Conservation (phyloP, 2,888 invertebrate genomes). For the Subacronicta megacephala region DNA sequence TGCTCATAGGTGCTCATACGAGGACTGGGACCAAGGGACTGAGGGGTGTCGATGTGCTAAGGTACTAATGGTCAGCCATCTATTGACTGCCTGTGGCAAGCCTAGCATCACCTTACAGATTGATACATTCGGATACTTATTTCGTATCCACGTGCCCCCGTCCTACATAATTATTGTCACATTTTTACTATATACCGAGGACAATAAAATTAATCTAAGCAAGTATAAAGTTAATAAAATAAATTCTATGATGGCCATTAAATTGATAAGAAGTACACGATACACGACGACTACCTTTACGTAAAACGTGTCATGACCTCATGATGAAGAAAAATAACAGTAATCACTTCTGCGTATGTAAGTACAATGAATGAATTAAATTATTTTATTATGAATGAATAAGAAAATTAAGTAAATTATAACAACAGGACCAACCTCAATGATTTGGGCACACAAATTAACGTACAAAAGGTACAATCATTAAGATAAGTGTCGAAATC, state of each 20-base stretch:
- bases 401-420: constrained; percentile 51
- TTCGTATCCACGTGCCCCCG: neutral
- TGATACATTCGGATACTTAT: too few species aligned
- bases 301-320: neutral
- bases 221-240: neutral
- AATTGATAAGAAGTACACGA: neutral
- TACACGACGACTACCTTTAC: neutral
- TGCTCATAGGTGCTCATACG: too few species aligned
- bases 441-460: constrained; percentile 40
- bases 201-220: neutral
- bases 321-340: neutral
- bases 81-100: too few species aligned
- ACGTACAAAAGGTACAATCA: constrained; percentile 58
- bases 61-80: too few species aligned
- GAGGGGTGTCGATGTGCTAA: too few species aligned
- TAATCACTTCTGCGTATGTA: neutral
- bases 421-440: constrained; percentile 49
- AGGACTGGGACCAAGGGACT: too few species aligned
- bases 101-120: too few species aligned
- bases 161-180: neutral
- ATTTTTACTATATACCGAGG: neutral
- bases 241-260: neutral
- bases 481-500: constrained; percentile 76
- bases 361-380: constrained; percentile 22
- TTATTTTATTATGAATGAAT: constrained; percentile 33